Conservation (phyloP, 2,888 invertebrate species). For the Iselma pallidipennis region DNA sequence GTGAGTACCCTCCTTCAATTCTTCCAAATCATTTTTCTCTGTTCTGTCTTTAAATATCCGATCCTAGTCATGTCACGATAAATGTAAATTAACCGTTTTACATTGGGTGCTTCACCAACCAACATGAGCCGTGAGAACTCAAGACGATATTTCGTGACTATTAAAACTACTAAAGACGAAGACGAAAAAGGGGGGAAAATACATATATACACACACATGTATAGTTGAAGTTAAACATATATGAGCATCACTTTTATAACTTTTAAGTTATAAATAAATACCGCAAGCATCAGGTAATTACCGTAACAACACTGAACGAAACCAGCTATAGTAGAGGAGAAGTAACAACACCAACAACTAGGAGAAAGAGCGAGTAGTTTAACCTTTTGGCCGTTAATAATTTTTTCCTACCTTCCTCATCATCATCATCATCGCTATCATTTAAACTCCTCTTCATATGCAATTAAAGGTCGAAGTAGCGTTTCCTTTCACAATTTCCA, state of each 20-base stretch:
- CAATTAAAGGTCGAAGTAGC: conserved; percentile 22
- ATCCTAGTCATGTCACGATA: conserved; percentile 3
- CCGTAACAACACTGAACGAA: conserved; percentile 7
- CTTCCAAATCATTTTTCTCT: background rate
- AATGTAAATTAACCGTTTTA: conserved; percentile 21
- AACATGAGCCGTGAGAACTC: conserved; percentile 22
- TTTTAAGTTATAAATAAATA: conserved; percentile 17
- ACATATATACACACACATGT: background rate
- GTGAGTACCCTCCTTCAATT: background rate
- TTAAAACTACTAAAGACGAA: conserved; percentile 12
- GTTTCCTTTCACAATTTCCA: conserved; percentile 13
- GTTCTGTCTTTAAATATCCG: no score
- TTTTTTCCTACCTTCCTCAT: conserved; percentile 15
- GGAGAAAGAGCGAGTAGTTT: conserved; percentile 11
- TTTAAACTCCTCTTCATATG: no score
- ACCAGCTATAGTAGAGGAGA: conserved; percentile 10
- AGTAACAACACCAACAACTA: no score
- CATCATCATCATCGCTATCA: background rate
- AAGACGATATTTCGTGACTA: conserved; percentile 23
- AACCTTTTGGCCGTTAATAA: conserved; percentile 23
- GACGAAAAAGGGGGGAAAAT: conserved; percentile 6
- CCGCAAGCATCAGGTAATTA: conserved; percentile 13
- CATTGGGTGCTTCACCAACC: background rate
- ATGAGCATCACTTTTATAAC: conserved; percentile 15
- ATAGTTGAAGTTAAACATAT: conserved; percentile 15